These are phyloP conservation scores for Choloepus didactylus DNA, from an alignment of 2,797 vertebrate species.

Conservation along the genomic window DNA sequence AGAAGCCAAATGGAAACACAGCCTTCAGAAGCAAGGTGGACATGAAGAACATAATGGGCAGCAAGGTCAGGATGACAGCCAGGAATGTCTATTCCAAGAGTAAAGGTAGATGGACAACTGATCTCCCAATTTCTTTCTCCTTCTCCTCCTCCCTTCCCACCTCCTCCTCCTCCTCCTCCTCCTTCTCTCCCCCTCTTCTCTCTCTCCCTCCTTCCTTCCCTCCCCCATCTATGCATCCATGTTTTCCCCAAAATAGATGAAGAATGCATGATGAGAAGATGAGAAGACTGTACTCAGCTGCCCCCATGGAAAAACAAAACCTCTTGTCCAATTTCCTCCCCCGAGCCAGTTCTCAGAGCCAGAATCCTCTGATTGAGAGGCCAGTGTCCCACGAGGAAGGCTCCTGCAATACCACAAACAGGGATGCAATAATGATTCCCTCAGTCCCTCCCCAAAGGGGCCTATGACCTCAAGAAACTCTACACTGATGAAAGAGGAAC, in stretches of 20 bases:
- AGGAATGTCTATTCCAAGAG: not conserved
- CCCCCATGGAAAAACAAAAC: not conserved
- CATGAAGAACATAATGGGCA: not conserved
- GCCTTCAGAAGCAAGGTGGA: not conserved
- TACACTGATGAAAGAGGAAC: not conserved
- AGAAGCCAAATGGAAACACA: not conserved
- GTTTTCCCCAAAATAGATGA: not conserved
- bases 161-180: too few relatives aligned
- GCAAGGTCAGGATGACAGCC: not conserved
- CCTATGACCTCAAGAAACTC: not conserved
- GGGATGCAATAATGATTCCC: not conserved
- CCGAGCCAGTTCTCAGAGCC: not conserved
- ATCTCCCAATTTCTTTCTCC: not conserved
- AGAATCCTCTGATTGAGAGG: not conserved
- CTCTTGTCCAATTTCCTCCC: not conserved
- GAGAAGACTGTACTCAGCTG: not conserved
- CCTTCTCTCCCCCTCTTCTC: too few relatives aligned
- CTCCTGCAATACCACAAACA: not conserved
- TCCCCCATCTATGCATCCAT: too few relatives aligned
- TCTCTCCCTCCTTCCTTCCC: too few relatives aligned
- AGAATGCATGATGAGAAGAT: not conserved
- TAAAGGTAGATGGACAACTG: not conserved
- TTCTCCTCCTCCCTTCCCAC: accelerated
- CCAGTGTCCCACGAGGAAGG: not conserved
- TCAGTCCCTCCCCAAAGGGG: not conserved